Evolutionary conservation across 2,797 vertebrate genomes (phyloP).

Genomic region (Poecilia wingei): DNA sequence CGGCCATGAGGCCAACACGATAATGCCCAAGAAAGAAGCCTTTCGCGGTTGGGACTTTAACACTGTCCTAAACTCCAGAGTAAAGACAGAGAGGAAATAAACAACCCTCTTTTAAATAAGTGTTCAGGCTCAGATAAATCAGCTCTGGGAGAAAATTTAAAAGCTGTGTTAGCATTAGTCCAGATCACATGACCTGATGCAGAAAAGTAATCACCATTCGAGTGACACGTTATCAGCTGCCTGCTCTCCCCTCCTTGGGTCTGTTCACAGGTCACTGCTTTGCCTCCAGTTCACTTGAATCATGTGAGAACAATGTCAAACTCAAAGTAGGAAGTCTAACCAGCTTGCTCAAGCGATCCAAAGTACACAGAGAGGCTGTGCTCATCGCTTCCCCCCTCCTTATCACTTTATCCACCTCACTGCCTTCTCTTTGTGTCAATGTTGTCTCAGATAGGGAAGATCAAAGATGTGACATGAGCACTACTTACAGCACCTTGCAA

Average conservation of each 20-base stretch:
- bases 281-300: slow-evolving; percentile 33
- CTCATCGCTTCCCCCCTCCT: slow-evolving; percentile 30
- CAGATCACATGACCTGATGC: slow-evolving; percentile 44
- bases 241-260: neutral
- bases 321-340: slow-evolving; percentile 41
- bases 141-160: neutral
- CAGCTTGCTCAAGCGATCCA: slow-evolving; percentile 38
- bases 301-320: slow-evolving; percentile 56
- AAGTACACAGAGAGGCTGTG: slow-evolving; percentile 46
- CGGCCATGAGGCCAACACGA: slow-evolving; percentile 63
- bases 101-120: neutral
- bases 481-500: neutral
- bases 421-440: slow-evolving; percentile 43
- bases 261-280: slow-evolving; percentile 35
- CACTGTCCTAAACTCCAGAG: slow-evolving; percentile 22
- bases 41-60: slow-evolving; percentile 53
- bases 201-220: slow-evolving; percentile 30
- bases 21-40: slow-evolving; percentile 60
- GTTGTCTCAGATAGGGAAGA: slow-evolving; percentile 55
- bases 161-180: neutral
- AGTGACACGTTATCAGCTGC: slow-evolving; percentile 17
- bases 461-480: slow-evolving; percentile 27
- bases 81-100: slow-evolving; percentile 27
- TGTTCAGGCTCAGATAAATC: neutral
- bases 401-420: slow-evolving; percentile 27